These are phyloP conservation scores for Zeuzera pyrina DNA, from an alignment of 2,888 invertebrate genomes.

Conservation along the genomic window DNA sequence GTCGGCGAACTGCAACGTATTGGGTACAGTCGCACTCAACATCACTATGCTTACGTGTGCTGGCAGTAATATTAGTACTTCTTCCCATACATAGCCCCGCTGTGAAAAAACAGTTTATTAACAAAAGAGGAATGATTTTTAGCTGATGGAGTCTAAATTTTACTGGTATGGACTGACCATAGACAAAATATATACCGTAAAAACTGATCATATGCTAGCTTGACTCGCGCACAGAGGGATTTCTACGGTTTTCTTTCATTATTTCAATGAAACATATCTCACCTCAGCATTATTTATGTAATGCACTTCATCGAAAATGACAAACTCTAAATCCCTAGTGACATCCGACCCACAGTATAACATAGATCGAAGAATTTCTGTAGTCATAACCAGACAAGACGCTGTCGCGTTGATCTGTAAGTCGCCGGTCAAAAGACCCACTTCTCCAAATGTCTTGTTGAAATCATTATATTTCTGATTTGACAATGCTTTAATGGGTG, in stretches of 20 bases:
- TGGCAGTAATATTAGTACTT: conserved; percentile 95
- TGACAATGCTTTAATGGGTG: conserved; percentile 98
- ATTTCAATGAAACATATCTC: no score
- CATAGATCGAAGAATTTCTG: conserved; percentile 98
- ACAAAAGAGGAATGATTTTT: no score
- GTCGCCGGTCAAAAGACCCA: conserved; percentile 95
- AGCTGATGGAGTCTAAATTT: no score
- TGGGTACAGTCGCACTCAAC: conserved; percentile 98
- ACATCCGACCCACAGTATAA: conserved; percentile 95
- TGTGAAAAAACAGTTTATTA: conserved; percentile 28
- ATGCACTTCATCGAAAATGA: conserved; percentile 99
- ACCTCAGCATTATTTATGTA: conserved; percentile 98
- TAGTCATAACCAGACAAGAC: conserved; percentile 98
- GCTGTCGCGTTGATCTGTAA: conserved; percentile 95
- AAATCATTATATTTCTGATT: conserved; percentile 99
- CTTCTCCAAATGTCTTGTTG: conserved; percentile 91
- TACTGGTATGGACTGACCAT: no score
- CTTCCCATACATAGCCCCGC: conserved; percentile 99
- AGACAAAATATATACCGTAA: no score
- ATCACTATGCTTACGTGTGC: conserved; percentile 96
- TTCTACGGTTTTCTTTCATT: no score
- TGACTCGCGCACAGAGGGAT: no score
- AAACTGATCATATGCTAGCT: not conserved
- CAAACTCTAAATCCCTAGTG: conserved; percentile 96
- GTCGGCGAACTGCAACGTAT: conserved; percentile 95